Base-by-base conservation (phyloP, 2,888 invertebrate species). In the Pterostichus madidus region DNA sequence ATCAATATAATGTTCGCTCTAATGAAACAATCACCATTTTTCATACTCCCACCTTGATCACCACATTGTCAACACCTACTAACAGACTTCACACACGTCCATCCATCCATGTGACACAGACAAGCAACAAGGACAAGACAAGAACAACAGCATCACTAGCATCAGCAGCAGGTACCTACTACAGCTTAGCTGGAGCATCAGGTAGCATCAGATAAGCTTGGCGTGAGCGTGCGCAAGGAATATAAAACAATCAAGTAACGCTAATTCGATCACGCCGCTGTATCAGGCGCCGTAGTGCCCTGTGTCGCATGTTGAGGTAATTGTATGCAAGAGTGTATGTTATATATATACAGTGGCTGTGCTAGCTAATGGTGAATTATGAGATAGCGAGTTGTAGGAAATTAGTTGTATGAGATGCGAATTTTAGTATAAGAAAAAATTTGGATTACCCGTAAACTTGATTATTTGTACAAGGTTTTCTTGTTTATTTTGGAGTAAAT, bases 191-290 rank as follows among this genome's bases (percentile, higher is more conserved):
- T 61, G 7, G 59, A 61, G 32, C 64, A 64, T 64, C 31, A 7
- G 32, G 13, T 35, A 13, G 61, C 31, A 79, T 79, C 64, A 79
- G 78, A 64, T 79, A 79, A 79, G 78, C 31, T 11, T 7, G 39
- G 32, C 35, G 32, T 31, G 35, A 53, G 56, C 46, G 78, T 49
- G 64, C 64, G 13, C 32, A 76, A 61, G 78, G 78, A 79, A 79
- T 79, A 79, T 79, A 79, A 79, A 79, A 61, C 78, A 79, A 79
- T 64, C 78, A 79, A 64, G 78, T 44, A 61, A 32, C 5, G 61
- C 78, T 79, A 79, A 61, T 79, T 79, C 78, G 61, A 39, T 35
- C n/a, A 59, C 75, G 31, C 24, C 31, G 10, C 17, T 24, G n/a
- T 17, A 53, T 10, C 17, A 13, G 78, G 59, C 61, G 61, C 78